Base-by-base conservation (phyloP, 1,140 invertebrate genomes). In the Megalopta genalis region DNA sequence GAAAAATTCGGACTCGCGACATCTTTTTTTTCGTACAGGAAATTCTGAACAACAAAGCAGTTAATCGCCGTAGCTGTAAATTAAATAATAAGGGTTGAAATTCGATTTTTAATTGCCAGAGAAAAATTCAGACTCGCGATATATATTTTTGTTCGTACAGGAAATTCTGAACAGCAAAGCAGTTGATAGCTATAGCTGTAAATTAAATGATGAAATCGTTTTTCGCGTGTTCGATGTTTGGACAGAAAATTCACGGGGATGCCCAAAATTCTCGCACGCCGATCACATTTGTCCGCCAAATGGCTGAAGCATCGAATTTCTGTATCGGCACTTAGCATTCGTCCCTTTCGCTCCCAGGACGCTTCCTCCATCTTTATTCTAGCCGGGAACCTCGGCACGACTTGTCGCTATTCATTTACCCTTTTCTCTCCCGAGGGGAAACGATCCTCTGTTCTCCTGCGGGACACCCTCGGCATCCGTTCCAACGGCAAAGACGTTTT, bases 331-430 rank as follows among this genome's bases (percentile, higher is more conserved):
- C 71, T 66, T 66, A 79, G 49, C 63, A 49, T 54, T 37, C 67
- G 4, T 69, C 63, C 71, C 23, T 42, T 46, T 46, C 65, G n/a
- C 42, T 65, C 60, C 64, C 54, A 8, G 5, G 62, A 27, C 32
- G 57, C 23, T 65, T 27, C 46, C 25, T 77, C 57, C 60, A 65
- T 70, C 73, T 70, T 81, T 81, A 77, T 77, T 81, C 79, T 70
- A 37, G 37, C 2, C 46, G 10, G 59, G 67, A 81, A 70, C 52
- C 74, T 54, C 74, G 39, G 66, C 60, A 54, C 79, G 66, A 77
- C 60, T 81, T 81, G 79, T 81, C 79, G 73, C 67, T 81, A 81
- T 81, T 77, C 79, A 81, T 81, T 81, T 81, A 77, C 79, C 79
- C 67, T 77, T 70, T 77, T 59, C 25, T 25, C 63, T 32, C 77